Evolutionary conservation across 2,113 vertebrate genomes (phyloP).

Genomic region (Ailurus styani): DNA sequence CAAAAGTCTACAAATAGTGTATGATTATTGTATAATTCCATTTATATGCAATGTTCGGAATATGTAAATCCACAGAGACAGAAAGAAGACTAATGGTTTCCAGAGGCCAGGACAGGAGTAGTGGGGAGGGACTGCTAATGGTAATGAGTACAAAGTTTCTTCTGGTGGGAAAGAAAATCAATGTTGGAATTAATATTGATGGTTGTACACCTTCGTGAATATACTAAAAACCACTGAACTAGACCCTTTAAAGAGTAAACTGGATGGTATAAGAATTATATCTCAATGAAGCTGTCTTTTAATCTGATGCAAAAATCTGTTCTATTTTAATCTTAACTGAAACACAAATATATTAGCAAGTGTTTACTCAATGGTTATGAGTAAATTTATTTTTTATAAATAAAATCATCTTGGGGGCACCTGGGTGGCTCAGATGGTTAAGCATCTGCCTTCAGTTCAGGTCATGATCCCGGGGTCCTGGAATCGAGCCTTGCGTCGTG

Average conservation of each 20-base stretch:
- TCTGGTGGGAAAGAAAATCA: neutral
- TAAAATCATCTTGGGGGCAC: neutral
- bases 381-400: slow-evolving; percentile 48
- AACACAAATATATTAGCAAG: slow-evolving; percentile 48
- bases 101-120: neutral
- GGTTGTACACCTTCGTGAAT: neutral
- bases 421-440: no score
- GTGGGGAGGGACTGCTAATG: neutral
- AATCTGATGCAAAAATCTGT: slow-evolving; percentile 39
- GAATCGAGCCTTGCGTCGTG: no score
- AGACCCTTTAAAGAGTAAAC: neutral
- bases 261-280: neutral
- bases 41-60: slow-evolving; percentile 22
- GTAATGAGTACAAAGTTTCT: neutral
- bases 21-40: neutral
- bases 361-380: slow-evolving; percentile 30
- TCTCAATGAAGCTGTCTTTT: slow-evolving; percentile 38
- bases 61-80: neutral
- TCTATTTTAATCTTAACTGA: slow-evolving; percentile 29
- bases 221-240: slow-evolving; percentile 29
- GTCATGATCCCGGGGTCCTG: no score
- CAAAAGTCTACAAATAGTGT: neutral
- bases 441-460: no score
- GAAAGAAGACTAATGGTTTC: neutral
- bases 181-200: neutral